These are phyloP conservation scores for Dromaius novaehollandiae DNA, from an alignment of 2,113 vertebrate genomes.

Conservation along the genomic window DNA sequence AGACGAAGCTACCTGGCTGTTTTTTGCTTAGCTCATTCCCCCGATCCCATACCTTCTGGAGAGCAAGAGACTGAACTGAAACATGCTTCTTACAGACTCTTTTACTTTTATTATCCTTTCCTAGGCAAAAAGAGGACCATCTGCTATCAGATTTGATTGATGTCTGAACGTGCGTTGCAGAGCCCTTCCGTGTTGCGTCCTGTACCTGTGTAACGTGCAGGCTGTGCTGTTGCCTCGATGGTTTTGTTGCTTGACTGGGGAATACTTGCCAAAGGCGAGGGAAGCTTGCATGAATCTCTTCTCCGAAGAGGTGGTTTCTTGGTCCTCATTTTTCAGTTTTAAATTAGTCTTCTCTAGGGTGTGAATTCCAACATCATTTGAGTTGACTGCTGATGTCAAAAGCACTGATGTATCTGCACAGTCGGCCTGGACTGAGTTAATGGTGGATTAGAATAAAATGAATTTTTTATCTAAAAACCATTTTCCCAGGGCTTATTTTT, in stretches of 20 bases:
- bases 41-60: background rate
- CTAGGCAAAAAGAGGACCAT: background rate
- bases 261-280: background rate
- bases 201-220: too few relatives aligned
- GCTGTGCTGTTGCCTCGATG: background rate
- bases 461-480: background rate
- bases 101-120: background rate
- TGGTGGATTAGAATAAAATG: background rate
- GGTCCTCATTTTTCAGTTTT: background rate
- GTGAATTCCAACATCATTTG: background rate
- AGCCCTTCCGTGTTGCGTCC: background rate
- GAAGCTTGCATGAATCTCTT: background rate
- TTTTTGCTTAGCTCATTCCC: background rate
- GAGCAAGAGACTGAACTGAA: background rate
- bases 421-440: background rate
- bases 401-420: background rate
- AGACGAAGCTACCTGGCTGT: background rate
- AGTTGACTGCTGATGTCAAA: background rate
- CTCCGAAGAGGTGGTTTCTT: background rate
- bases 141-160: background rate
- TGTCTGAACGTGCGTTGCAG: too few relatives aligned
- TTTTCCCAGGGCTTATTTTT: background rate
- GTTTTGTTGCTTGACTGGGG: background rate
- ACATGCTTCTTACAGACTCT: background rate
- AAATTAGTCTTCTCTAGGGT: background rate